Conservation (phyloP, 2,113 vertebrate species). For the Toxotes chatareus region DNA sequence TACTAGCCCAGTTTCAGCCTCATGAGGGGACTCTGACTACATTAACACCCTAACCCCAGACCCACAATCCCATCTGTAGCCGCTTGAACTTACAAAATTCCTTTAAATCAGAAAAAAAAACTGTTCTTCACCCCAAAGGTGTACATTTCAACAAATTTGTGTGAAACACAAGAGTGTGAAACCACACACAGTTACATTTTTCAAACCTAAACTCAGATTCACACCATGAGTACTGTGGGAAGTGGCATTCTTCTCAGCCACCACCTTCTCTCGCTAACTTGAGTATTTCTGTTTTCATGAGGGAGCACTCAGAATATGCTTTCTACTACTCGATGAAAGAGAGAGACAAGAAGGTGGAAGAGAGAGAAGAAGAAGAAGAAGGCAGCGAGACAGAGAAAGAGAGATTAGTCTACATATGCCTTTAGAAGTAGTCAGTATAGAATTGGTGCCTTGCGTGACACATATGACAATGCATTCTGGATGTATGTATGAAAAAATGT, state of each 20-base stretch:
- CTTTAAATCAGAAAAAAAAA: background rate
- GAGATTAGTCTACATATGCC: slow-evolving; percentile 6
- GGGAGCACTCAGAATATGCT: slow-evolving; percentile 20
- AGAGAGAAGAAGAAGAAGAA: background rate
- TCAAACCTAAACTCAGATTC: slow-evolving; percentile 3
- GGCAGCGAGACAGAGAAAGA: background rate
- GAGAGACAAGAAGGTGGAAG: background rate
- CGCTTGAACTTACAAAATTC: background rate
- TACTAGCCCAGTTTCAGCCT: background rate
- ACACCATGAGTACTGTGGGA: background rate
- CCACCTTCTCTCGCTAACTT: background rate
- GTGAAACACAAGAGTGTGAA: background rate
- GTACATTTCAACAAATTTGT: background rate
- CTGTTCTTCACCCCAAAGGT: background rate
- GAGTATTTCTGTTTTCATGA: slow-evolving; percentile 24
- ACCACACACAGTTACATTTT: background rate
- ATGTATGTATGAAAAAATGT: background rate
- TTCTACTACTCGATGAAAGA: background rate
- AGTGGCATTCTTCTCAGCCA: slow-evolving; percentile 1
- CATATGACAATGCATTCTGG: slow-evolving; percentile 8
- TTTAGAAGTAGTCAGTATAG: slow-evolving; percentile 6
- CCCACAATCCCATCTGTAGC: background rate
- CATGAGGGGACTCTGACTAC: background rate
- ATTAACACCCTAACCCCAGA: background rate
- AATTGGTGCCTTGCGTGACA: slow-evolving; percentile 13